Evolutionary conservation across 2,113 vertebrate species (phyloP), one percentile per base, ranked within the genome.

Genomic region (Rafetus swinhoei): DNA sequence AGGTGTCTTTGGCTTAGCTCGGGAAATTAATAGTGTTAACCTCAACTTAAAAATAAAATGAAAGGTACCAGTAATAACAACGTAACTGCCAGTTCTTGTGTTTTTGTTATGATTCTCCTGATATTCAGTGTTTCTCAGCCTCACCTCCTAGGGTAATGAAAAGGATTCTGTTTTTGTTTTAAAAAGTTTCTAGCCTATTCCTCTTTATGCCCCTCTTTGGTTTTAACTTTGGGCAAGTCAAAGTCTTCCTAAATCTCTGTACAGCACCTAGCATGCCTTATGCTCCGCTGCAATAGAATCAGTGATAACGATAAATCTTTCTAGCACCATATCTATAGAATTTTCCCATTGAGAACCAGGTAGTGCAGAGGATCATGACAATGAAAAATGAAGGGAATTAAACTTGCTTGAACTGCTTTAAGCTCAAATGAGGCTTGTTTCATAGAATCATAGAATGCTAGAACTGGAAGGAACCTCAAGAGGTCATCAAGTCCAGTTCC

Each of bases 101-200:
- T 80, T 4, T 10, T 11, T 2, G 50, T 50, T 27, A 32, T 11
- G 18, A 14, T 15, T 83, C 1, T 83, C 11, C 60, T 81, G 14
- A 1, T 10, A 2, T 0, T 22, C 82, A 50, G 16, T 32, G 2
- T 35, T 0, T 81, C 82, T 59, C 69, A 76, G 0, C 0, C 55
- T 35, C 55, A 0, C 0, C 50, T 82, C 10, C 81, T 54, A 50
- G 13, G 79, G 15, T 7, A 15, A 2, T 1, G 82, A 9, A 32
- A n/a, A 57, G 45, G n/a, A 19, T 0, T 74, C 69, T 35, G n/a
- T 3, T 12, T 65, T 32, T 65, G 27, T 15, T 27, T 65, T 62
- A 7, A 65, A 65, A 65, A 4, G 29, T 3, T 90, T 14, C 4
- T 9, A 11, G 27, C 0, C 79, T 74, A 74, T 12, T n/a, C 69